A percentile compares a stretch with the other conserved stretches of the same genome.
Conservation (phyloP, 1,140 invertebrate species). For the Monochamus saltuarius region DNA sequence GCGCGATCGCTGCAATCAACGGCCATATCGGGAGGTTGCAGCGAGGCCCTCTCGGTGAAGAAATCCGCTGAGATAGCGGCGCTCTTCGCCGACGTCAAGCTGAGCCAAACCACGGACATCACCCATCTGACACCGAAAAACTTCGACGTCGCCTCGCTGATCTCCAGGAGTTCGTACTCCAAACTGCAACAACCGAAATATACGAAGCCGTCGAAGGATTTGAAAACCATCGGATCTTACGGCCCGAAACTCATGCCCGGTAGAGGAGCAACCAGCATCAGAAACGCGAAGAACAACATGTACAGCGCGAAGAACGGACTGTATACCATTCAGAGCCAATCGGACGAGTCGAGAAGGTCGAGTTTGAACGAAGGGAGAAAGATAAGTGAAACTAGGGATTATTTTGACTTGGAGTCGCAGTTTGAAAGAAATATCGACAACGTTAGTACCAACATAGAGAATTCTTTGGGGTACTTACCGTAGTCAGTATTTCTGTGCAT, state of each 20-base stretch:
- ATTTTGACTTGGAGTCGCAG: conserved; percentile 17
- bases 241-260: conserved; percentile 9
- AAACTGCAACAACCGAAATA: conserved; percentile 30
- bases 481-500: too few species aligned
- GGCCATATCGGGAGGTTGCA: conserved; percentile 58
- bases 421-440: conserved; percentile 27
- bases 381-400: conserved; percentile 20
- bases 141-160: conserved; percentile 32
- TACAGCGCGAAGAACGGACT: conserved; percentile 49
- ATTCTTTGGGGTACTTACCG: conserved; percentile 59
- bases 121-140: conserved; percentile 34
- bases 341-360: conserved; percentile 44
- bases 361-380: conserved; percentile 29
- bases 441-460: conserved; percentile 51
- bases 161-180: conserved; percentile 34
- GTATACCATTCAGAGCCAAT: conserved; percentile 52
- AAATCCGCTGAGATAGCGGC: conserved; percentile 87
- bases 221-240: too few species aligned
- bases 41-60: conserved; percentile 77
- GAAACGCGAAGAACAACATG: conserved; percentile 36
- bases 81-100: conserved; percentile 72
- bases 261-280: conserved; percentile 10
- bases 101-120: conserved; percentile 57
- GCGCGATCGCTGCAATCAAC: conserved; percentile 45
- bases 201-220: conserved; percentile 22